Base-by-base conservation (phyloP, 37 sponge, comb jelly and placozoan genomes). In the Chondrilla cf. caribensis region DNA sequence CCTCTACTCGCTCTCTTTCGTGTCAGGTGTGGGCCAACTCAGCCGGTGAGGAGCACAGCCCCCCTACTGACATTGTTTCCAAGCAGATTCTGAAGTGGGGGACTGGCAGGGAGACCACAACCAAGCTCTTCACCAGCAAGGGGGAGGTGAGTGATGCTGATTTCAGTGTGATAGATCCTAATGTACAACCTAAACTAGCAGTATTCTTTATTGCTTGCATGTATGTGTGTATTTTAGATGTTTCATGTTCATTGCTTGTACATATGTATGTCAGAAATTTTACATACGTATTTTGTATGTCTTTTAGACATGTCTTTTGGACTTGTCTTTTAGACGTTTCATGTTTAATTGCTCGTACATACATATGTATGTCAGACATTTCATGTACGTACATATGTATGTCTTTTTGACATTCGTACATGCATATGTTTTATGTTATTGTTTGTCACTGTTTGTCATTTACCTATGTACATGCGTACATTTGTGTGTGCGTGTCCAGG, bases 41-140 rank as follows among this genome's bases (percentile, higher is more conserved):
- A 21, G 89, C 86, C 2, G 88, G 88, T 24, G 91, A 85, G 62
- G 75, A 82, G 6, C 93, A 92, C 59, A 82, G 77, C 36, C 95
- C 95, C 57, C 95, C 95, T 0, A 82, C 86, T n/a, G 86, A 94
- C 44, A 87, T 94, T 28, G 80, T 94, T 17, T 90, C 87, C 88
- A 94, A 90, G 89, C 66, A 44, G 64, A 37, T 58, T 31, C 62
- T 64, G 29, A 84, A 33, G 67, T 94, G 95, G 95, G 91, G 95
- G 25, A 22, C 64, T 24, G 95, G 91, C 3, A 15, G 31, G 42
- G 91, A 85, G 71, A 86, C 89, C 22, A 55, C 72, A 54, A 94
- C 95, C 77, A 88, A 85, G 22, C 84, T 93, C 17, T 40, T 79
- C 40, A 84, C 38, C 77, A 84, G 60, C 60, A 41, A 26, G 29